Percentiles rank a stretch among this genome's conserved stretches.
Evolutionary conservation across 2,888 invertebrate species (phyloP).

Genomic region (Pseudeuparius sepicola): DNA sequence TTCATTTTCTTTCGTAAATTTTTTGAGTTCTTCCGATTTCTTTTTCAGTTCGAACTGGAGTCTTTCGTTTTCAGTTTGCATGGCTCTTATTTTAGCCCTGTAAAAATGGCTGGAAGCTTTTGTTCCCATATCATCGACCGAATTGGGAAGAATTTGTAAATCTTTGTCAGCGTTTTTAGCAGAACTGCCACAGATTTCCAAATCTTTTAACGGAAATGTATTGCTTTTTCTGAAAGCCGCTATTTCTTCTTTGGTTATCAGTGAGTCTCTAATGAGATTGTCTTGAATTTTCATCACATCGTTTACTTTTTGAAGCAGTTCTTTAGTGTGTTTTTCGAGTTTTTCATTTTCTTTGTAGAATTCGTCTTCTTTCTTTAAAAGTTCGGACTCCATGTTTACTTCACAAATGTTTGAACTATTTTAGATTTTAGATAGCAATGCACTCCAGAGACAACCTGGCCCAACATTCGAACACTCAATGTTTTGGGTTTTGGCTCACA

Average conservation of each 20-base stretch:
- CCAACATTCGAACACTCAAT: too few species aligned
- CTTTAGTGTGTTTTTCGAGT: constrained; percentile 34
- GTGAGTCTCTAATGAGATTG: constrained; percentile 27
- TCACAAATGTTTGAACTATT: too few species aligned
- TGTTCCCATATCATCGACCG: too few species aligned
- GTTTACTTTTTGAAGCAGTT: constrained; percentile 36
- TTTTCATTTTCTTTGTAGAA: constrained; percentile 37
- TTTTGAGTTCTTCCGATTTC: constrained; percentile 33
- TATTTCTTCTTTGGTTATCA: constrained; percentile 24
- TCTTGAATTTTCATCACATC: constrained; percentile 36
- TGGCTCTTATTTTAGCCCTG: constrained; percentile 33
- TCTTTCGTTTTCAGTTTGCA: constrained; percentile 31
- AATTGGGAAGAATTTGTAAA: too few species aligned
- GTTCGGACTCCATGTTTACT: constrained; percentile 33
- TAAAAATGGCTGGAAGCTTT: too few species aligned
- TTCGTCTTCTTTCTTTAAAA: constrained; percentile 36
- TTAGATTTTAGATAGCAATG: too few species aligned
- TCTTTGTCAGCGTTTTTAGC: too few species aligned
- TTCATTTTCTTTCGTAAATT: constrained; percentile 32
- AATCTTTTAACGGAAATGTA: too few species aligned
- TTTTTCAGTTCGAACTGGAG: constrained; percentile 30
- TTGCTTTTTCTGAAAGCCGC: constrained; percentile 18
- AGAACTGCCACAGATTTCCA: too few species aligned
- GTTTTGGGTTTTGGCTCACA: too few species aligned
- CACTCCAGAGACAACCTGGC: too few species aligned